These are phyloP conservation scores for Poeciliopsis retropinna DNA, from an alignment of 2,113 vertebrate species.

Conservation along the genomic window DNA sequence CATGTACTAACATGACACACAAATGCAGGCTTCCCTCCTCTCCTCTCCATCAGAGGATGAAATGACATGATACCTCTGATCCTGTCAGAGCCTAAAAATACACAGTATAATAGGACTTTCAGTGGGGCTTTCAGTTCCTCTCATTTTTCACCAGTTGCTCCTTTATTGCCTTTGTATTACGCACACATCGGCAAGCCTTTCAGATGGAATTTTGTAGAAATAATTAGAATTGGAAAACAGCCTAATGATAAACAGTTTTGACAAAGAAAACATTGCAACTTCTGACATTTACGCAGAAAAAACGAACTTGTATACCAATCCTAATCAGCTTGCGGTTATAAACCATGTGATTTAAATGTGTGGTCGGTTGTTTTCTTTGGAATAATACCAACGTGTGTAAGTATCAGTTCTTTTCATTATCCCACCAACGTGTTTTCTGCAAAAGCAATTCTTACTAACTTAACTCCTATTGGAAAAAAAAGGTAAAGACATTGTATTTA, in stretches of 20 bases:
- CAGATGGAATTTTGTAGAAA: background rate
- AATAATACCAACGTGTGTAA: background rate
- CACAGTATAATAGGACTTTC: conserved; percentile 14
- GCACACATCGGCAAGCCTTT: background rate
- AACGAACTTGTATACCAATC: background rate
- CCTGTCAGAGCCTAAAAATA: conserved; percentile 43
- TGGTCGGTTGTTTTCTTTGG: background rate
- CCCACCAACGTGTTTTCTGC: background rate
- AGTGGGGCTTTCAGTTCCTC: conserved; percentile 21
- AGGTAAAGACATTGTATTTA: background rate
- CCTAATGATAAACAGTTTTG: background rate
- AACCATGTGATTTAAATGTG: no score
- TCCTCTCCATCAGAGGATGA: conserved; percentile 54
- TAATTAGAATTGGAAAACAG: background rate
- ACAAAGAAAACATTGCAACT: background rate
- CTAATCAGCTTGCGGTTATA: background rate
- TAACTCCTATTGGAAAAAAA: background rate
- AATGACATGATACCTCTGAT: conserved; percentile 55
- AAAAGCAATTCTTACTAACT: background rate
- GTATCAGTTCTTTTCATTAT: background rate
- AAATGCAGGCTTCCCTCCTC: conserved; percentile 30
- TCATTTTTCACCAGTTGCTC: conserved; percentile 14
- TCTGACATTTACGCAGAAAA: background rate
- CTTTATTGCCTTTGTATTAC: background rate
- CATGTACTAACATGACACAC: conserved; percentile 28